A percentile compares a stretch with the other conserved stretches of the same genome.
Conservation (phyloP, 2,888 invertebrate species). For the Tanytarsus gracilentus region DNA sequence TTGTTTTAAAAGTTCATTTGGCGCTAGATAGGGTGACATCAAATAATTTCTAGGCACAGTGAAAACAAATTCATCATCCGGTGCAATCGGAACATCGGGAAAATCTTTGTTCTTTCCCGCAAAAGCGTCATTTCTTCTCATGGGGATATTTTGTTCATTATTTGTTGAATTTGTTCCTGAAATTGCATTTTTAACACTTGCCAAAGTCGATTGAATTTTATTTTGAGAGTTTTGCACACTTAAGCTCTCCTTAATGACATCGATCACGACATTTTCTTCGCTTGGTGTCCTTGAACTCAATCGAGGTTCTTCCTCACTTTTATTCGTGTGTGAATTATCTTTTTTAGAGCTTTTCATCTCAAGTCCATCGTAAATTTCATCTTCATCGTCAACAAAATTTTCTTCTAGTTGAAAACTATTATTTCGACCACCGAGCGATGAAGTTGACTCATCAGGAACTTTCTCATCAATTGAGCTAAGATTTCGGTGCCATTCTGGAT, state of each 20-base stretch:
- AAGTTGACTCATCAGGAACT: constrained; percentile 10
- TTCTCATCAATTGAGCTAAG: constrained; percentile 16
- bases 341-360: background rate
- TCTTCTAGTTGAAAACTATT: too few relatives aligned
- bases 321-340: too few relatives aligned
- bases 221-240: constrained; percentile 39
- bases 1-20: constrained; percentile 62
- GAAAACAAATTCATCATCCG: constrained; percentile 64
- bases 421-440: too few relatives aligned
- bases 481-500: constrained; percentile 14
- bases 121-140: background rate
- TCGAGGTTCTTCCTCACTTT: background rate
- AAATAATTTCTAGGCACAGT: constrained; percentile 71
- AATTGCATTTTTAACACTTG: background rate
- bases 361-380: background rate
- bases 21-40: constrained; percentile 81
- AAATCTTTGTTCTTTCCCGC: background rate
- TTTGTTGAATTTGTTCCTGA: background rate
- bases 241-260: constrained; percentile 39
- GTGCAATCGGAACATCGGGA: constrained; percentile 45
- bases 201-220: constrained; percentile 35
- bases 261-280: constrained; percentile 40
- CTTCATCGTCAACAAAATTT: background rate
- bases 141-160: background rate
- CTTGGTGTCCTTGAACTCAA: constrained; percentile 28